A percentile compares a stretch with the other conserved stretches of the same genome.
Evolutionary conservation across 2,888 invertebrate species (phyloP).

Genomic region (Scaeva pyrastri): DNA sequence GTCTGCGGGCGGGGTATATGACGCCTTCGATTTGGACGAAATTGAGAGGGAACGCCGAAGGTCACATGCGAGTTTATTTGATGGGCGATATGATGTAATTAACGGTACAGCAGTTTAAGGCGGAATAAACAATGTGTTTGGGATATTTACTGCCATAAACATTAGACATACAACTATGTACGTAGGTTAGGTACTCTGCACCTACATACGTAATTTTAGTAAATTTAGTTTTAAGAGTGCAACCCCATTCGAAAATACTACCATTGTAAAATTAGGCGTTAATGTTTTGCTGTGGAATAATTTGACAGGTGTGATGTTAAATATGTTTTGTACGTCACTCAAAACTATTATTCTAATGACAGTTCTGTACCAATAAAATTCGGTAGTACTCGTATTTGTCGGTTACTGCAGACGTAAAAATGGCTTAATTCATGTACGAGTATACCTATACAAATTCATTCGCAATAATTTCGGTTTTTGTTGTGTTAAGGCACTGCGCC

Average conservation of each 20-base stretch:
- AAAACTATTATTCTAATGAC: too few relatives aligned
- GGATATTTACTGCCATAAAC: slow-evolving; percentile 67
- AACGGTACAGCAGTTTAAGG: slow-evolving; percentile 83
- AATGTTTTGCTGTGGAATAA: slow-evolving; percentile 1
- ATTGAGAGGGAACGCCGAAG: slow-evolving; percentile 83
- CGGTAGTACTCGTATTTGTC: too few relatives aligned
- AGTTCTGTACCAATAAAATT: too few relatives aligned
- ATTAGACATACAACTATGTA: slow-evolving; percentile 10
- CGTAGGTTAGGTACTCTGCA: too few relatives aligned
- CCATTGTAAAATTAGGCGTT: slow-evolving; percentile 37
- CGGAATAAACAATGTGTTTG: not conserved
- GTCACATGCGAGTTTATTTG: slow-evolving; percentile 83
- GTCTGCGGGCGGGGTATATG: slow-evolving; percentile 77
- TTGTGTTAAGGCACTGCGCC: too few relatives aligned
- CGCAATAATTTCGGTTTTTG: too few relatives aligned
- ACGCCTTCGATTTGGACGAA: slow-evolving; percentile 82
- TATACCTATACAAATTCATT: too few relatives aligned
- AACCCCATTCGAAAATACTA: slow-evolving; percentile 24
- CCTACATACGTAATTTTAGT: not conserved
- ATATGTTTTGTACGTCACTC: too few relatives aligned
- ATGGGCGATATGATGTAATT: slow-evolving; percentile 81
- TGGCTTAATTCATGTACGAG: too few relatives aligned
- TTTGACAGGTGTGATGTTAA: not conserved
- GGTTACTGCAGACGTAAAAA: too few relatives aligned
- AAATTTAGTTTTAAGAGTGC: slow-evolving; percentile 32